A percentile compares a stretch with the other conserved stretches of the same genome.
Evolutionary conservation across 1,140 invertebrate genomes (phyloP).

Genomic region (Macrotrachela quadricornifera): DNA sequence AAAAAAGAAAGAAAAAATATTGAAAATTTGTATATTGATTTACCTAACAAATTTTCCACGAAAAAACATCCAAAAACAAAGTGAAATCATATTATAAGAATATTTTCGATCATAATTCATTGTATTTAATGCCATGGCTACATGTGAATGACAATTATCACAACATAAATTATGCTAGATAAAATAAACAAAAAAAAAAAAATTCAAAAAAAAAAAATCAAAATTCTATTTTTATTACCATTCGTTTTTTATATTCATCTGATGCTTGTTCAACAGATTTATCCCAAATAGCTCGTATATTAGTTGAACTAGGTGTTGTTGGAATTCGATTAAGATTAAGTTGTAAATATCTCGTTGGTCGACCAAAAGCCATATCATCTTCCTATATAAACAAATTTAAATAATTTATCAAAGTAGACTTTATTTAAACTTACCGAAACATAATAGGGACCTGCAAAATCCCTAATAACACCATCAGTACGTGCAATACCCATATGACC

Average conservation of each 20-base stretch:
- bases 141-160: constrained; percentile 96
- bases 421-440: constrained; percentile 41
- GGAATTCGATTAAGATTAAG: constrained; percentile 47
- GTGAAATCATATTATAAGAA: constrained; percentile 77
- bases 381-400: constrained; percentile 38
- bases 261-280: constrained; percentile 62
- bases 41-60: constrained; percentile 64
- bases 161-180: constrained; percentile 84
- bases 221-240: constrained; percentile 46
- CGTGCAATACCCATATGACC: constrained; percentile 95
- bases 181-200: constrained; percentile 15
- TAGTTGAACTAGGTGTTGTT: constrained; percentile 36
- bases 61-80: constrained; percentile 53
- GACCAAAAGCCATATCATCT: constrained; percentile 90
- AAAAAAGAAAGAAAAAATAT: too few species aligned
- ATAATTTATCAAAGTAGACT: not conserved
- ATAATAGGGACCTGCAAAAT: constrained; percentile 88
- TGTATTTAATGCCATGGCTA: constrained; percentile 67
- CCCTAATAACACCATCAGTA: constrained; percentile 71
- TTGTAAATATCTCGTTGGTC: constrained; percentile 51
- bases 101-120: constrained; percentile 60
- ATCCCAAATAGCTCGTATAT: constrained; percentile 44
- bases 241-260: constrained; percentile 70
- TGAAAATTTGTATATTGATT: too few species aligned
- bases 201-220: not conserved